Evolutionary conservation across 2,113 vertebrate species (phyloP), one percentile per base, ranked within the genome.

Genomic region (Tinamus guttatus): DNA sequence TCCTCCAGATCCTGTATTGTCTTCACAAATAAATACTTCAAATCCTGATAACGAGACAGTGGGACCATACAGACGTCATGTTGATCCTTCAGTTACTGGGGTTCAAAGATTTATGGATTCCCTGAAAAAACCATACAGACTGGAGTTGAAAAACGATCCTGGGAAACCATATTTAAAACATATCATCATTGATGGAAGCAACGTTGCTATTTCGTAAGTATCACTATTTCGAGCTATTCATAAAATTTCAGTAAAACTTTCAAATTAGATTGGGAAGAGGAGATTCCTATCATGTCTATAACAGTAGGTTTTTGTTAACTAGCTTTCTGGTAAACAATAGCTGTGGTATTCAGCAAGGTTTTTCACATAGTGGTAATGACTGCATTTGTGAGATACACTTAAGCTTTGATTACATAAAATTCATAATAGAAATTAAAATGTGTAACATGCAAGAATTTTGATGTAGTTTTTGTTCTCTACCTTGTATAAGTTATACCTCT

Each of bases 181-280:
- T 81, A 97, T 99, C 36, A 98, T 99, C 93, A 99, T 99, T 68
- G 99, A 99, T 36, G 99, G 99, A 87, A 99, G 99, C 98, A 99
- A 99, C 52, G 99, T 99, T 89, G 99, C 99, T 2, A 99, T 99
- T 96, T 97, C 98, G 99, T 99, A 97, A 99, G 99, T 99, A 86
- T 62, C 62, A 7, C 59, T 81, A 17, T 51, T 78, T 60, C 93
- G 36, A 60, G 20, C 28, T 80, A 0, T 62, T 51, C 30, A 16
- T 68, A 52, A 82, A 70, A 56, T 20, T 41, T 76, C 8, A 67
- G 0, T 36, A 28, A 43, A 43, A 8, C 34, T 85, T 80, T 20
- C 38, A 79, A 15, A 17, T 49, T 4, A 80, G 65, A 18, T 15
- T 2, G 14, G 27, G 5, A 21, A 19, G 40, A 30, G 34, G 22